phyloP scores from a whole-genome alignment of 2,888 invertebrate genomes.

The Mythimna vitellina region DNA sequence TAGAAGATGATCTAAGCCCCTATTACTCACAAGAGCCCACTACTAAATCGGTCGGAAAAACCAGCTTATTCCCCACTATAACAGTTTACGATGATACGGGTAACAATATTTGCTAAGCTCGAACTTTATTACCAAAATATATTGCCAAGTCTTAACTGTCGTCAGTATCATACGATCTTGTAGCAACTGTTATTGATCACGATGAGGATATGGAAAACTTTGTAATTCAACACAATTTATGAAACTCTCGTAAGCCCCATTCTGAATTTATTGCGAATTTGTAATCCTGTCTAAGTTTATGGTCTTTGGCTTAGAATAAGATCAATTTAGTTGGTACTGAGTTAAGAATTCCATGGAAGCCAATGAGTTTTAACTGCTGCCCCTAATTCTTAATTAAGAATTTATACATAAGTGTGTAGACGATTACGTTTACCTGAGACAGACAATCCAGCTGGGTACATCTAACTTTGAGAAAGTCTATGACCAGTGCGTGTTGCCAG shows the following conservation, averaged over 20 bases:
- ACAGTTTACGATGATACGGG: slow-evolving; percentile 25
- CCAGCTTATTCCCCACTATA: slow-evolving; percentile 16
- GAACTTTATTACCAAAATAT: slow-evolving; percentile 29
- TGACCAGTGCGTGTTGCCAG: too few relatives aligned
- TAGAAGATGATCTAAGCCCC: not conserved
- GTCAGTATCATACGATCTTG: slow-evolving; percentile 17
- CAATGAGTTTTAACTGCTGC: too few relatives aligned
- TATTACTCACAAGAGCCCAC: slow-evolving; percentile 2
- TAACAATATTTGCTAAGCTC: slow-evolving; percentile 37
- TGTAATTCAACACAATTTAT: slow-evolving; percentile 3
- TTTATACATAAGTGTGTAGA: too few relatives aligned
- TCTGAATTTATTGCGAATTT: slow-evolving; percentile 2
- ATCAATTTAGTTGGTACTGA: too few relatives aligned
- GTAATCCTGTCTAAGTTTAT: too few relatives aligned
- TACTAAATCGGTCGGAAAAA: slow-evolving; percentile 4
- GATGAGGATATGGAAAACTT: slow-evolving; percentile 10
- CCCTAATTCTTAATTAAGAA: too few relatives aligned
- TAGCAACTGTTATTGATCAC: slow-evolving; percentile 5
- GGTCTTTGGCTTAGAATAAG: too few relatives aligned
- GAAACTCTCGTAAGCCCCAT: not conserved
- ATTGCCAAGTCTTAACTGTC: slow-evolving; percentile 42
- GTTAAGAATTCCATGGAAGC: too few relatives aligned
- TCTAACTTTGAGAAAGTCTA: too few relatives aligned
- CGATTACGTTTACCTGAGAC: too few relatives aligned
- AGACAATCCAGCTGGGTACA: too few relatives aligned